phyloP scores from a whole-genome alignment of 2,888 invertebrate species.

The Amblyjoppa proteus region DNA sequence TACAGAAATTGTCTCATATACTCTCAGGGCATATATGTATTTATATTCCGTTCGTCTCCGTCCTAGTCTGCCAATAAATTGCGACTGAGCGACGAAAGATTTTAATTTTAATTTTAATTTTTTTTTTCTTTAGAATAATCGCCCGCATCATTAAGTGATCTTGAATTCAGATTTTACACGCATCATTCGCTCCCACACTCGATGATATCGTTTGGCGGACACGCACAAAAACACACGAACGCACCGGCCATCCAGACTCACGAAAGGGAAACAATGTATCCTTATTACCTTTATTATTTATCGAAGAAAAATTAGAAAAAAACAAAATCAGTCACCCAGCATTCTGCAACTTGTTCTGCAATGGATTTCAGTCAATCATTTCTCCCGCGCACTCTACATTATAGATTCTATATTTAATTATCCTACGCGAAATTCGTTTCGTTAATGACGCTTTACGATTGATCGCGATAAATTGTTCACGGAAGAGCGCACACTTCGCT shows the following conservation, averaged over 20 bases:
- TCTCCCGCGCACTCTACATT: constrained; percentile 12
- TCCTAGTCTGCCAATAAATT: constrained; percentile 40
- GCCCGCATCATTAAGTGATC: constrained; percentile 18
- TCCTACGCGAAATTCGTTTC: constrained; percentile 39
- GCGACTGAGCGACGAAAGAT: constrained; percentile 42
- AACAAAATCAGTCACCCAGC: not conserved
- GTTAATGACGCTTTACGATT: constrained; percentile 28
- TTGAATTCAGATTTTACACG: constrained; percentile 25
- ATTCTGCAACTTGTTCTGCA: constrained; percentile 5
- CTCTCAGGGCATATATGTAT: constrained; percentile 44
- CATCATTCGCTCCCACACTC: constrained; percentile 37
- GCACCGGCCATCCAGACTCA: constrained; percentile 25
- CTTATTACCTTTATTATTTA: constrained; percentile 35
- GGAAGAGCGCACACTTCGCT: constrained; percentile 19
- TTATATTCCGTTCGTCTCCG: constrained; percentile 37
- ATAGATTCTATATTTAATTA: constrained; percentile 31
- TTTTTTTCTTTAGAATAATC: constrained; percentile 51
- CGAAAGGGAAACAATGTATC: constrained; percentile 45
- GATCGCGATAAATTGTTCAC: constrained; percentile 37
- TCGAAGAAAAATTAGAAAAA: constrained; percentile 38
- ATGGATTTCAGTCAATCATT: constrained; percentile 17
- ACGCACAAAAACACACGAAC: constrained; percentile 17
- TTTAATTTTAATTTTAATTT: constrained; percentile 4
- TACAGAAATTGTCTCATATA: constrained; percentile 58
- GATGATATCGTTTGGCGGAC: constrained; percentile 53